Conservation (phyloP, 1,140 invertebrate species). For the Panulirus ornatus region DNA sequence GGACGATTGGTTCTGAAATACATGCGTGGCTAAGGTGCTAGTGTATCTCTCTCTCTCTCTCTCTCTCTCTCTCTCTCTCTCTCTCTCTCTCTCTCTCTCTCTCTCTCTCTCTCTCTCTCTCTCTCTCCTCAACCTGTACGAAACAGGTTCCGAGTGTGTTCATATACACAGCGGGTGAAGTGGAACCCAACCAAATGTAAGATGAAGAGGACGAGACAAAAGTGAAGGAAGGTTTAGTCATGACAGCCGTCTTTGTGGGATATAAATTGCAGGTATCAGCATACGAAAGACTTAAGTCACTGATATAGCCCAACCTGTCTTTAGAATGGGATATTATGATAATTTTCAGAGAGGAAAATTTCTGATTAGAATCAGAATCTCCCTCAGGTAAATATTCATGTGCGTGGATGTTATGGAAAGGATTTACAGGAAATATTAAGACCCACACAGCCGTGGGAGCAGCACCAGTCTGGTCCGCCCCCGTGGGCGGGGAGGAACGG, state of each 20-base stretch:
- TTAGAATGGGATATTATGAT: neutral
- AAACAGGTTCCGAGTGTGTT: neutral
- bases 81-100: conserved; percentile 22
- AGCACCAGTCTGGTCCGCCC: no score
- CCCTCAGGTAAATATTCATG: no score
- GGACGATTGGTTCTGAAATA: neutral
- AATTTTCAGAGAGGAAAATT: neutral
- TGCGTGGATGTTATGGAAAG: no score
- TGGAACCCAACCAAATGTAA: neutral
- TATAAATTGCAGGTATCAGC: neutral
- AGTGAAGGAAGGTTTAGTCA: no score
- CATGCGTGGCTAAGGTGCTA: neutral
- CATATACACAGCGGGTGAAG: neutral
- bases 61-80: neutral
- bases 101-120: conserved; percentile 2
- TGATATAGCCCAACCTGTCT: neutral
- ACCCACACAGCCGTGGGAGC: no score
- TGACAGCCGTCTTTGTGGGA: neutral
- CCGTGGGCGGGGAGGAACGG: no score
- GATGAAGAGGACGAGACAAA: no score
- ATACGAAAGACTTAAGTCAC: neutral
- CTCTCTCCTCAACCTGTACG: neutral
- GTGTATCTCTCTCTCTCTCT: conserved; percentile 1
- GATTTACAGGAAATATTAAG: no score
- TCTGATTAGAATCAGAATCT: no score